Evolutionary conservation across 2,797 vertebrate genomes (phyloP).

Genomic region (Argya squamiceps): DNA sequence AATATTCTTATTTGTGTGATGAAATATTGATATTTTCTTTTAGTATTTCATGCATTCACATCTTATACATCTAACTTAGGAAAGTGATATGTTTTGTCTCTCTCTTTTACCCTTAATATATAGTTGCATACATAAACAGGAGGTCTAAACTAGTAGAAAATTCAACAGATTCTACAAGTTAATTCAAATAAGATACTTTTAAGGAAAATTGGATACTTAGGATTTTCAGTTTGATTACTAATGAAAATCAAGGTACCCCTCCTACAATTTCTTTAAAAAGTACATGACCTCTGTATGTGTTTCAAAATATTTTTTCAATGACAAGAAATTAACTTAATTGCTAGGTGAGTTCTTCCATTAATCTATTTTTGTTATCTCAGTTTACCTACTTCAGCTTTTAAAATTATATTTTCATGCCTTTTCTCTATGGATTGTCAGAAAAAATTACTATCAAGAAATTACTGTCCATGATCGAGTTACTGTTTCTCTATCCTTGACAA

Average conservation of each 20-base stretch:
- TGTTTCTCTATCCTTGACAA: neutral
- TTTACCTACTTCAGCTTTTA: neutral
- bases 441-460: neutral
- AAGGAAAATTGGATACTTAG: neutral
- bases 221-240: neutral
- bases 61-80: neutral
- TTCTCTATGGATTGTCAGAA: neutral
- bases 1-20: rapidly evolving
- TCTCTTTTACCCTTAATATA: neutral
- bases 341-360: neutral
- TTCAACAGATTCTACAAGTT: neutral
- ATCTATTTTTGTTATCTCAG: neutral
- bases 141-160: neutral
- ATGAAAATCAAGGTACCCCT: neutral
- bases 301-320: neutral
- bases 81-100: neutral
- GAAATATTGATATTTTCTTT: neutral
- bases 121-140: neutral
- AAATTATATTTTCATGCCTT: neutral
- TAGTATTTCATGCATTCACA: neutral
- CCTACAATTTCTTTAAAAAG: neutral
- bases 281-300: neutral
- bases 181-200: neutral
- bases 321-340: neutral
- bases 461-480: neutral